Base-by-base conservation (phyloP, 2,888 invertebrate genomes). In the Himalopsyche anomala region DNA sequence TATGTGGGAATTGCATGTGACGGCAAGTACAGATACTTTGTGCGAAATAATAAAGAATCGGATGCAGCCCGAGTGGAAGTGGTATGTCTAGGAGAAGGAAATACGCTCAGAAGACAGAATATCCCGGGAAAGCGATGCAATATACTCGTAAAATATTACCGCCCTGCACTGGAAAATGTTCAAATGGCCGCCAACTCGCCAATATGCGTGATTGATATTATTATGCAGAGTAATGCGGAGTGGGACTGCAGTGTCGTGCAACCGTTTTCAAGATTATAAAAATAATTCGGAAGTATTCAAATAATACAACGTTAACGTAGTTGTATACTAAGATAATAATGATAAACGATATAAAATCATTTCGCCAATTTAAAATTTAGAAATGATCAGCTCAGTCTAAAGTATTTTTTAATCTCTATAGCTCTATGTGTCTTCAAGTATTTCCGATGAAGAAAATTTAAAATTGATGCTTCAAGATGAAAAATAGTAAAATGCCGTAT, bases 151-250 rank as follows among this genome's bases (percentile, higher is more conserved):
- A 62, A 62, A 62, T 62, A 62, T 62, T 4, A 11, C 62, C 62
- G 62, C 62, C n/a, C 62, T 62, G 62, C 62, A 62, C 62, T 62
- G 19, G 62, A 62, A 62, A 62, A 62, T 62, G 62, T 62, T 62
- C 62, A 62, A 62, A 62, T 62, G 62, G 62, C 62, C 62, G 62
- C 62, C 62, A 62, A 62, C 62, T 62, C 62, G 62, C 62, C 62
- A 62, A 62, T 62, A 62, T 62, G 62, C 62, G 62, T 62, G 62
- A 62, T 62, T 62, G 62, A 62, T 62, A 62, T 62, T 62, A 62
- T 62, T 62, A 62, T 62, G 56, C 19, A 56, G 19, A 56, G 56
- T 56, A 56, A 56, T 56, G 56, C n/a, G 5, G 56, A 28, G 62
- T 62, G 62, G 4, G 8, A 62, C 11, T n/a, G 28, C 62, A 62